Percentiles rank a stretch among this genome's conserved stretches.
Conservation (phyloP, 2,888 invertebrate genomes). For the Tipula lateralis region DNA sequence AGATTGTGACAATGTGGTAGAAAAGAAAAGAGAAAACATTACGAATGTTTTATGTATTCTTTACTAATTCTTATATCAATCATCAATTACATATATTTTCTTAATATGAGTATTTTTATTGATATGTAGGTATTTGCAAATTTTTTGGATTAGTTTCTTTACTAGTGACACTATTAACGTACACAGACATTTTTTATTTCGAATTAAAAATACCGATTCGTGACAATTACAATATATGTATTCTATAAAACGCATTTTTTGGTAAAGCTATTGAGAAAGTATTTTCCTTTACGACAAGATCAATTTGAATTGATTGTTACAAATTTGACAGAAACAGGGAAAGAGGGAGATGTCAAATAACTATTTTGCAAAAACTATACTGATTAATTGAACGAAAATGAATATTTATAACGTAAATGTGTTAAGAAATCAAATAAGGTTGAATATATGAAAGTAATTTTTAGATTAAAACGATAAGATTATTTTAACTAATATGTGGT, state of each 20-base stretch:
- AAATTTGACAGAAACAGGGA: not conserved
- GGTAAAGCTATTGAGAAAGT: not conserved
- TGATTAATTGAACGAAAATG: not conserved
- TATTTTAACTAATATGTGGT: not conserved
- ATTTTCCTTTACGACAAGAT: not conserved
- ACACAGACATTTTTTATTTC: not conserved
- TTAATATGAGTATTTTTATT: not conserved
- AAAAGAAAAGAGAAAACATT: not conserved
- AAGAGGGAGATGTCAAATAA: not conserved
- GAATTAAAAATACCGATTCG: not conserved
- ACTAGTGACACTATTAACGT: constrained; percentile 11
- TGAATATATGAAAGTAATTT: not conserved
- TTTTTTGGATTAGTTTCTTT: not conserved
- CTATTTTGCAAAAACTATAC: not conserved
- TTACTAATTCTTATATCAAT: not conserved
- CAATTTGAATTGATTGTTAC: not conserved
- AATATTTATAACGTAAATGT: not conserved
- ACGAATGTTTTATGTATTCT: not conserved
- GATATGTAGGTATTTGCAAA: not conserved
- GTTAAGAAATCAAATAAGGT: not conserved
- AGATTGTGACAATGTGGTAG: not conserved
- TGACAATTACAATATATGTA: not conserved
- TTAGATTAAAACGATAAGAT: not conserved
- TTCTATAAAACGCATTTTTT: not conserved
- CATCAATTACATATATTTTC: not conserved